Evolutionary conservation across 2,888 invertebrate genomes (phyloP).

Genomic region (Ichneumoninae sp.): DNA sequence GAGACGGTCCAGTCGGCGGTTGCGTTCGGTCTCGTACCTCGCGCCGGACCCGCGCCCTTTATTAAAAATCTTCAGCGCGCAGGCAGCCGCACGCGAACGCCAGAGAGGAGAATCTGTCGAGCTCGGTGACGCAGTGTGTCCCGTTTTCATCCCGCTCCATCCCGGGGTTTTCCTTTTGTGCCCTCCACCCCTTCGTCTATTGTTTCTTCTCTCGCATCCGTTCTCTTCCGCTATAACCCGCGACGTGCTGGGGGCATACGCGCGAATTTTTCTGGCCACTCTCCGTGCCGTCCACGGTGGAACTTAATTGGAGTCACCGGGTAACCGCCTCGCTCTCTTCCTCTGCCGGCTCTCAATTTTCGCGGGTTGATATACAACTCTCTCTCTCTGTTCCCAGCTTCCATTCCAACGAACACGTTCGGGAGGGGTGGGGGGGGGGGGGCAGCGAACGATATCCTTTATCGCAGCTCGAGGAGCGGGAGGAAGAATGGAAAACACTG

Average conservation of each 20-base stretch:
- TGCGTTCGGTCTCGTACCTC: background rate
- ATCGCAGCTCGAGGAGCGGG: background rate
- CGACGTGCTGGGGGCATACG: background rate
- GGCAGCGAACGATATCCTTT: conserved; percentile 6
- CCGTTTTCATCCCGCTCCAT: conserved; percentile 4
- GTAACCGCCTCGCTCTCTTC: background rate
- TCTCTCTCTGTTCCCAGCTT: conserved; percentile 2
- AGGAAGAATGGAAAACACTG: background rate
- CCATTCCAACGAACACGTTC: background rate
- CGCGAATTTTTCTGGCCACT: conserved; percentile 7
- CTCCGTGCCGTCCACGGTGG: background rate
- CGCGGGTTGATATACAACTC: conserved; percentile 5
- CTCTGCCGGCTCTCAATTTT: conserved; percentile 1
- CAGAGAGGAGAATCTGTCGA: background rate
- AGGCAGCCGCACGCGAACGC: background rate
- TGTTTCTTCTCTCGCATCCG: background rate
- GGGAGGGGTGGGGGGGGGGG: too few relatives aligned
- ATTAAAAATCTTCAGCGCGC: background rate
- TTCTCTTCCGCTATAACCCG: background rate
- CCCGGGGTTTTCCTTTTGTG: background rate
- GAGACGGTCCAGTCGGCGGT: background rate
- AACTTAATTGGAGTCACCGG: conserved; percentile 26
- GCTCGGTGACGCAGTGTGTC: conserved; percentile 9
- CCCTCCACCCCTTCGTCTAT: background rate
- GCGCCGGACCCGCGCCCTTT: background rate